Base-by-base conservation (phyloP, 1,140 invertebrate genomes). In the Drosophila nigromelanica region DNA sequence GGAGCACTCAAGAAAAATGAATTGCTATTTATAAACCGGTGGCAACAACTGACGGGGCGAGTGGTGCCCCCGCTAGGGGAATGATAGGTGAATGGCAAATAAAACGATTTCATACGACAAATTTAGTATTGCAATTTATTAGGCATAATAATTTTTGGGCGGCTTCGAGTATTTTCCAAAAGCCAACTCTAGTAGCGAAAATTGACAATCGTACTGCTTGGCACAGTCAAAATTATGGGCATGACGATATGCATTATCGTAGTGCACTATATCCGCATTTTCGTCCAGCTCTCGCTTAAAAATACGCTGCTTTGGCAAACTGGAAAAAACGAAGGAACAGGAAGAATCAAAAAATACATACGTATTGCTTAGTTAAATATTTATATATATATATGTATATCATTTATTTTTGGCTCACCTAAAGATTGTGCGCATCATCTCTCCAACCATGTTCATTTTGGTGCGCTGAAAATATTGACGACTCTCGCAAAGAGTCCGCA, bases 401-500 rank as follows among this genome's bases (percentile, higher is more conserved):
- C n/a, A 14, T 33, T 2, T 0, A 24, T 4, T 11, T 11, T 24
- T 35, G 1, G 7, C 50, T 63, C n/a, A 87, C 87, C 87, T 92
- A 54, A 92, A 92, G 11, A 92, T 77, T 1, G 70, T 54, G 11
- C 91, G 81, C 0, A 92, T 18, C 67, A 92, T 90, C 63, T 92
- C 91, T 2, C 80, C 82, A 24, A 92, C 48, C 81, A 92, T 91
- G 50, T 77, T 78, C 94, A 87, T 94, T 93, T 75, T 93, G 73
- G 7, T 96, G 87, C 24, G 94, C 94, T 78, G 70, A 35, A 91
- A 91, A 27, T 93, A 93, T 76, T 95, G 93, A 0, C 95, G 95
- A 56, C 95, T 94, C 82, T 97, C 95, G 85, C 96, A 97, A 55
- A 97, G 95, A 14, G 94, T 94, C 47, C 95, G 93, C 73, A 96